Base-by-base conservation (phyloP, 2,113 vertebrate genomes). In the Channa argus region DNA sequence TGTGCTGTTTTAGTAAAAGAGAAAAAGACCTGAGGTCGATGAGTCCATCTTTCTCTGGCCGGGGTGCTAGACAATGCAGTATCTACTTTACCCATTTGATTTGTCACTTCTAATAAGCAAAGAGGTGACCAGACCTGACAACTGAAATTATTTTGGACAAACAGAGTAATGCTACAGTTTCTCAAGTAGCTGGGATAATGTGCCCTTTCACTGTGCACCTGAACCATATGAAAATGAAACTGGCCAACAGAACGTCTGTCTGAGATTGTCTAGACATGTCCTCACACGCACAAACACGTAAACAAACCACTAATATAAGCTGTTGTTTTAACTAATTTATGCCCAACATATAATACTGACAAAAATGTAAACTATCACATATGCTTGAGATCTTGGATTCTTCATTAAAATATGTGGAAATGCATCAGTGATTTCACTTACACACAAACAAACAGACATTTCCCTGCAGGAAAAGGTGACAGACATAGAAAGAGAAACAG, bases 261-360 rank as follows among this genome's bases (percentile, higher is more conserved):
- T 80, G 71, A 49, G 69, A 78, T 46, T 55, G 89, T 90, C 84
- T 89, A 87, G 89, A 87, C 86, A 85, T 66, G 71, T 39, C 24
- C 50, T 9, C 41, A 62, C 61, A 67, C 47, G 70, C 49, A 71
- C 50, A 43, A 15, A 70, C 14, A 47, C 52, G 63, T 12, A 64
- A 55, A 68, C 52, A 65, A 4, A 71, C 6, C 9, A 53, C 34
- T 45, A 36, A 44, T 7, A 13, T 1, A 63, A 15, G 24, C 37
- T 60, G 71, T n/a, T 50, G 15, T 60, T 60, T 72, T 66, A 51
- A 69, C 10, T 66, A 15, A 70, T 44, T 54, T 13, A 47, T 7
- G 41, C 45, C 13, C 2, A 39, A 52, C 7, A 46, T 71, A 37
- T 53, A 72, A 52, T 5, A 64, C 10, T 60, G 1, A 52, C 15